phyloP scores from a whole-genome alignment of 2,797 vertebrate genomes.

The Crypturellus tataupa region DNA sequence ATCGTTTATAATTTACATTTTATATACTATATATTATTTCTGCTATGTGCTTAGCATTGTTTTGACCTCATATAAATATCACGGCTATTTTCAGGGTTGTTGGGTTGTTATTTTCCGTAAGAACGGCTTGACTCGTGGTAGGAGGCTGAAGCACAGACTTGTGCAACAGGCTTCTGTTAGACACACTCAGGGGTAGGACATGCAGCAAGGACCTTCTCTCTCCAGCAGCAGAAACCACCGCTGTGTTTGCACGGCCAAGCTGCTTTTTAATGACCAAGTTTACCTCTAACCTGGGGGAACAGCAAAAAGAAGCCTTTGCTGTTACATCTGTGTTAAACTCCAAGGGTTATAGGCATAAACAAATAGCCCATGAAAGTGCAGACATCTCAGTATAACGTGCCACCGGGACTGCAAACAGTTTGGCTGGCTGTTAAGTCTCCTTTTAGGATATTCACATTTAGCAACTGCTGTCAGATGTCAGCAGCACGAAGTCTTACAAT shows the following conservation, averaged over 20 bases:
- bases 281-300: background rate
- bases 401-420: background rate
- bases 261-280: background rate
- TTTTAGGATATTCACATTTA: background rate
- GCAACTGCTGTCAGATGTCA: background rate
- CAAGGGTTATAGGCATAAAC: background rate
- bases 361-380: background rate
- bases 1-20: background rate
- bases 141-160: background rate
- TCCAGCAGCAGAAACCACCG: background rate
- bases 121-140: rapidly evolving
- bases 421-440: background rate
- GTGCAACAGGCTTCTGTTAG: background rate
- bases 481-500: background rate
- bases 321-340: background rate
- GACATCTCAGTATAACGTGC: rapidly evolving
- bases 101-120: background rate
- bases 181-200: rapidly evolving
- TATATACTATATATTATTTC: background rate
- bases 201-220: background rate
- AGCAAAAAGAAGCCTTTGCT: background rate
- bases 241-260: background rate
- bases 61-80: background rate
- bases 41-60: background rate
- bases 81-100: background rate